phyloP scores from a whole-genome alignment of 2,113 vertebrate genomes.

The Eulacestoma nigropectus region DNA sequence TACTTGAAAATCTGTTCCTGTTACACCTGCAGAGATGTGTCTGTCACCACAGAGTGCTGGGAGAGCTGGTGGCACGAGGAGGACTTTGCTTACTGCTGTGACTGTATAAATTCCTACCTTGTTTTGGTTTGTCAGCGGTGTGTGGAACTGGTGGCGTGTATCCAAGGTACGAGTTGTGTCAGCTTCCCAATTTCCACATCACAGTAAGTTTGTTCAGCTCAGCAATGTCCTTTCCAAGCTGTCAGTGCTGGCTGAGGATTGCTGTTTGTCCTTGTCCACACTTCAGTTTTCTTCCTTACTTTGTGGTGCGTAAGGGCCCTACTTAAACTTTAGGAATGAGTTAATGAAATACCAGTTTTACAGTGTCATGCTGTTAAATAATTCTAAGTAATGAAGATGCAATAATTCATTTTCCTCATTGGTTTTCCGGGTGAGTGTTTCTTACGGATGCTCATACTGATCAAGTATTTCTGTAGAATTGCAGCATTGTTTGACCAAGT shows the following conservation, averaged over 20 bases:
- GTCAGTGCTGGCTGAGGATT: background rate
- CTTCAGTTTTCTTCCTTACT: background rate
- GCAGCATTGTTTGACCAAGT: background rate
- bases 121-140: background rate
- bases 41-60: background rate
- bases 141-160: background rate
- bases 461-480: background rate
- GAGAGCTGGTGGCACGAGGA: background rate
- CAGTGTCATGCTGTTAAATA: background rate
- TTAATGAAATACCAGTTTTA: background rate
- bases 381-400: background rate
- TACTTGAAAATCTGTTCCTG: background rate
- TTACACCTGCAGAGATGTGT: rapidly evolving
- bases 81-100: background rate
- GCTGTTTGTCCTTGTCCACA: background rate
- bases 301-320: background rate
- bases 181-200: background rate
- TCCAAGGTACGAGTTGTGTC: background rate
- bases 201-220: background rate
- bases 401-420: background rate
- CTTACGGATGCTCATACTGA: background rate
- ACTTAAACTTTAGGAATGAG: background rate
- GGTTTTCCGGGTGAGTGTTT: background rate
- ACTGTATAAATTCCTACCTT: background rate
- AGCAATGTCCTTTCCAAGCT: background rate